A percentile compares a stretch with the other conserved stretches of the same genome.
Conservation (phyloP, 30 jellyfish, hydroid and myxozoan species). For the Turritopsis rubra region DNA sequence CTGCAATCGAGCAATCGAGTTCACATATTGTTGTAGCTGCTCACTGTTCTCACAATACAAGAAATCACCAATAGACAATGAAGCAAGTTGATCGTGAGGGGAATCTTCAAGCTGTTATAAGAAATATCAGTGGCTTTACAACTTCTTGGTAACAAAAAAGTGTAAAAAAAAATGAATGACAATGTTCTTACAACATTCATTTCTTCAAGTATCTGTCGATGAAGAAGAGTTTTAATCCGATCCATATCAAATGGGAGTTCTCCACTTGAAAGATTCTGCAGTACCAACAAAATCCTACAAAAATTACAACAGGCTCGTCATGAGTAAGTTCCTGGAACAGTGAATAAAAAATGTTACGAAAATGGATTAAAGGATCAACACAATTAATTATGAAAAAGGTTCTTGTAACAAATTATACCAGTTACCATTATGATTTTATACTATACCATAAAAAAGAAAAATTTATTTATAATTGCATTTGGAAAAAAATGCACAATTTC, state of each 20-base stretch:
- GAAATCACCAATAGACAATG: conserved; percentile 72
- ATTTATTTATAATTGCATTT: background rate
- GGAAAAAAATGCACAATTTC: background rate
- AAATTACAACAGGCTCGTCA: too few relatives aligned
- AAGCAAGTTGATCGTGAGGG: conserved; percentile 80
- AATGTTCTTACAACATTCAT: conserved; percentile 47
- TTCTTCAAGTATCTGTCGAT: conserved; percentile 61
- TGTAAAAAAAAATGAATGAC: background rate
- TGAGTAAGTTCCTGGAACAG: too few relatives aligned
- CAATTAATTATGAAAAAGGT: background rate
- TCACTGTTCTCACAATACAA: conserved; percentile 47
- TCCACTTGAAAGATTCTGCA: conserved; percentile 42
- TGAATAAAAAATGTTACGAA: too few relatives aligned
- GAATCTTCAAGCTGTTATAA: conserved; percentile 69
- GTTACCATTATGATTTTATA: too few relatives aligned
- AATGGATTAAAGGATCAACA: background rate
- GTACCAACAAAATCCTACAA: conserved; percentile 51
- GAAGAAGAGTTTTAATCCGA: conserved; percentile 55
- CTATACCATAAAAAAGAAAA: too few relatives aligned
- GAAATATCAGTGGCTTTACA: background rate
- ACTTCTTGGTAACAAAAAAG: background rate
- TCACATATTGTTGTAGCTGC: conserved; percentile 35
- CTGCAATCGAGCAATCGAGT: conserved; percentile 51
- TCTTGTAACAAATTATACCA: too few relatives aligned
- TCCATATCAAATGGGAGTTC: conserved; percentile 52